Conservation (phyloP, 2,888 invertebrate genomes). For the Monochamus alternatus region DNA sequence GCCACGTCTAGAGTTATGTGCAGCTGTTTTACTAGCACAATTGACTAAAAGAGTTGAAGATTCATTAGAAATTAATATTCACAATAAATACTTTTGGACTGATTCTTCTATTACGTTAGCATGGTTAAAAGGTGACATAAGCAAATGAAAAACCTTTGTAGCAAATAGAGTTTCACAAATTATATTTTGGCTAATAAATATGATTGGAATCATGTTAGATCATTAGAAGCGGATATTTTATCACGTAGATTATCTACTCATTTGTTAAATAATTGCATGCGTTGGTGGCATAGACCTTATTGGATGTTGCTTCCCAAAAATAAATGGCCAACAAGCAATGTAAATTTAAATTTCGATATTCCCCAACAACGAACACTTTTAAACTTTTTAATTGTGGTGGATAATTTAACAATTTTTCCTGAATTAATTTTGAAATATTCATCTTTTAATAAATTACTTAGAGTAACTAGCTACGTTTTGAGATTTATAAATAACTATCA, state of each 20-base stretch:
- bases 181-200: neutral
- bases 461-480: constrained; percentile 7
- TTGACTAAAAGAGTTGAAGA: neutral
- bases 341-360: too few relatives aligned
- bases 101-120: neutral
- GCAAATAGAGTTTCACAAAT: constrained; percentile 31
- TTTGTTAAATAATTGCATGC: neutral
- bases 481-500: constrained; percentile 17
- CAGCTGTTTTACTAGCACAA: constrained; percentile 10
- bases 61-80: too few relatives aligned
- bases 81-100: too few relatives aligned
- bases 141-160: neutral
- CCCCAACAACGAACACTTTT: too few relatives aligned
- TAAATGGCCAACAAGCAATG: too few relatives aligned
- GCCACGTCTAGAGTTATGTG: constrained; percentile 13
- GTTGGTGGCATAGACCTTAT: neutral
- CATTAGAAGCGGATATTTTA: constrained; percentile 18
- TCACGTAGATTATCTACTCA: constrained; percentile 9
- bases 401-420: too few relatives aligned
- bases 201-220: constrained; percentile 27
- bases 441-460: constrained; percentile 12
- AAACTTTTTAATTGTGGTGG: too few relatives aligned
- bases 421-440: constrained; percentile 15
- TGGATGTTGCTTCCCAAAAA: too few relatives aligned
- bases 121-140: neutral